Percentiles rank a stretch among this genome's conserved stretches.
Conservation (phyloP, 2,888 invertebrate genomes). For the Chaitophorus viminalis region DNA sequence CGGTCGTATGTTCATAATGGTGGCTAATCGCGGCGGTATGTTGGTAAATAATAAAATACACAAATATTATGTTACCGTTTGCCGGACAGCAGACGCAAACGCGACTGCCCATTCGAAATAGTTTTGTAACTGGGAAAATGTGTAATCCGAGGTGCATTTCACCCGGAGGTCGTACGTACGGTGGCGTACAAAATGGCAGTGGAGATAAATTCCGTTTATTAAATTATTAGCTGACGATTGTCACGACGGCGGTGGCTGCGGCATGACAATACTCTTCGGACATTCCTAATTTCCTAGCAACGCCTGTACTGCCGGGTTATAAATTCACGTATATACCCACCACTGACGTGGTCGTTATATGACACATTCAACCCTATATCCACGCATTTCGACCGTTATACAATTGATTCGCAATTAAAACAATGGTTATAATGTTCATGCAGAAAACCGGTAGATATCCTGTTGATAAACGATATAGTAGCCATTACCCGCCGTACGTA, state of each 20-base stretch:
- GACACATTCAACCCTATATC: not conserved
- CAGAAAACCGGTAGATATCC: not conserved
- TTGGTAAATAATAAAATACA: not conserved
- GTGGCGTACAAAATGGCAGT: not conserved
- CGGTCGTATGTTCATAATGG: too few relatives aligned
- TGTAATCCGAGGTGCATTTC: not conserved
- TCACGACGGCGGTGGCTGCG: not conserved
- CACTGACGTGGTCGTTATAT: not conserved
- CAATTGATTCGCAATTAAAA: not conserved
- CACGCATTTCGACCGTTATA: not conserved
- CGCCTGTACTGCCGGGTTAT: constrained; percentile 5
- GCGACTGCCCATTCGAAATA: not conserved
- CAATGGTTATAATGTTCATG: not conserved
- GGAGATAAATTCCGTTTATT: constrained; percentile 30
- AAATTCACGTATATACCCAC: not conserved
- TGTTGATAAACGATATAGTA: constrained; percentile 16
- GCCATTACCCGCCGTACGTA: not conserved
- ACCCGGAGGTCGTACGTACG: not conserved
- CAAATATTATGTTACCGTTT: not conserved
- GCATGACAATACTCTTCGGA: constrained; percentile 11
- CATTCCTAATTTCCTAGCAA: constrained; percentile 20
- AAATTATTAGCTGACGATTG: constrained; percentile 39
- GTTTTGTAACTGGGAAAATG: not conserved
- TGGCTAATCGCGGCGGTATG: not conserved
- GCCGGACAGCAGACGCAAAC: not conserved